Percentiles rank a stretch among this genome's conserved stretches.
These are phyloP conservation scores for Troides aeacus DNA, from an alignment of 2,888 invertebrate species.

Conservation along the genomic window DNA sequence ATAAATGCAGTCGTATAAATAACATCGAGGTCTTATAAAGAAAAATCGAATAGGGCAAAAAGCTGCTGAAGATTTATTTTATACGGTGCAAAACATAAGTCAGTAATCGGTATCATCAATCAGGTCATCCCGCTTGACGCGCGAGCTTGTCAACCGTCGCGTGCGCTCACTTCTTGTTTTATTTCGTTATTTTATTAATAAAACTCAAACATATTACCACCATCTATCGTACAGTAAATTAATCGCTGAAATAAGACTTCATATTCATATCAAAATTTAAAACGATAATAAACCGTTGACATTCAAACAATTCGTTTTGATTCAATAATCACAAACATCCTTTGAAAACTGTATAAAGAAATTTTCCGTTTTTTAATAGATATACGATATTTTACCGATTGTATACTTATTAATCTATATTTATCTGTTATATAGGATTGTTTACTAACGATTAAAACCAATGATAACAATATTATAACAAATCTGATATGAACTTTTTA, in stretches of 20 bases:
- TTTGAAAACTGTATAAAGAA: too few relatives aligned
- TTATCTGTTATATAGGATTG: too few relatives aligned
- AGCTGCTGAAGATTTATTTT: conserved; percentile 23
- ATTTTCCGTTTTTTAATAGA: too few relatives aligned
- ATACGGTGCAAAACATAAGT: conserved; percentile 33
- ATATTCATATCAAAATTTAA: too few relatives aligned
- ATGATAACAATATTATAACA: too few relatives aligned
- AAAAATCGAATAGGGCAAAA: conserved; percentile 18
- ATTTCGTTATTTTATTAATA: conserved; percentile 1
- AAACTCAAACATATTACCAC: not conserved
- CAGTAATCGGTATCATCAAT: conserved; percentile 80
- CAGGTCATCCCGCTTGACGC: conserved; percentile 62
- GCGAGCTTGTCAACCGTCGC: conserved; percentile 22
- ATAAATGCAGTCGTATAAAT: conserved; percentile 5
- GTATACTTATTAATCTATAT: too few relatives aligned
- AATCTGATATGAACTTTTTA: too few relatives aligned
- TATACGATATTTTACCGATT: too few relatives aligned
- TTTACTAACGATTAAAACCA: too few relatives aligned
- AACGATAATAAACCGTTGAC: too few relatives aligned
- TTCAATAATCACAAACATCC: too few relatives aligned
- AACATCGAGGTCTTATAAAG: conserved; percentile 9
- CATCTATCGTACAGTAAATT: not conserved
- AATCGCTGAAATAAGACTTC: not conserved
- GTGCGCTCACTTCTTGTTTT: conserved; percentile 5
- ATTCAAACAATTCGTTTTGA: too few relatives aligned